phyloP scores from a whole-genome alignment of 37 sponge, comb jelly and placozoan species.

The Bolinopsis microptera region DNA sequence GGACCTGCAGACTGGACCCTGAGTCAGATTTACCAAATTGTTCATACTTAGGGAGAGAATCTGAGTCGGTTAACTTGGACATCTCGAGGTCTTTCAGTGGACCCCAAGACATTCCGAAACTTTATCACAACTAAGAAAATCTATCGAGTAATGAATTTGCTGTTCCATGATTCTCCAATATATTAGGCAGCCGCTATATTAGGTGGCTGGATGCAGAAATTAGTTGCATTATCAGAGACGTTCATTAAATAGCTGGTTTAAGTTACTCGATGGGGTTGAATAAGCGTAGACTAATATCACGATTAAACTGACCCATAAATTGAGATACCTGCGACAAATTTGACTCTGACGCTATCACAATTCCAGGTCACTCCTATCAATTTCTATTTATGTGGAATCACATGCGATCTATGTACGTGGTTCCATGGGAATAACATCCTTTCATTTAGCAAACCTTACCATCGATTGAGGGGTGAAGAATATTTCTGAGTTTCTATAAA shows the following conservation, averaged over 20 bases:
- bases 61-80: background rate
- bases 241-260: background rate
- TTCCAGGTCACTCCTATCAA: too few relatives aligned
- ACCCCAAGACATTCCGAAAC: background rate
- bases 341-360: too few relatives aligned
- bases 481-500: too few relatives aligned
- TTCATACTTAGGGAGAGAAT: background rate
- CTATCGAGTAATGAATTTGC: too few relatives aligned
- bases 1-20: constrained; percentile 33
- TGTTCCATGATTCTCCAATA: too few relatives aligned
- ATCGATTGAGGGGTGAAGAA: too few relatives aligned
- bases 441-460: too few relatives aligned
- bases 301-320: background rate
- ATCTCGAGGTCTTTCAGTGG: background rate
- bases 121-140: too few relatives aligned
- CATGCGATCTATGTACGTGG: background rate
- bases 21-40: background rate
- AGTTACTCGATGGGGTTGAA: background rate
- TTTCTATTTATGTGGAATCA: background rate
- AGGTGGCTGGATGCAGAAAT: too few relatives aligned
- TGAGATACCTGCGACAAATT: too few relatives aligned
- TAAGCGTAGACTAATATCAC: background rate
- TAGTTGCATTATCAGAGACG: background rate
- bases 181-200: too few relatives aligned
- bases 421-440: background rate